phyloP scores from a whole-genome alignment of 1,140 invertebrate species.

The Muscidifurax raptorellus region DNA sequence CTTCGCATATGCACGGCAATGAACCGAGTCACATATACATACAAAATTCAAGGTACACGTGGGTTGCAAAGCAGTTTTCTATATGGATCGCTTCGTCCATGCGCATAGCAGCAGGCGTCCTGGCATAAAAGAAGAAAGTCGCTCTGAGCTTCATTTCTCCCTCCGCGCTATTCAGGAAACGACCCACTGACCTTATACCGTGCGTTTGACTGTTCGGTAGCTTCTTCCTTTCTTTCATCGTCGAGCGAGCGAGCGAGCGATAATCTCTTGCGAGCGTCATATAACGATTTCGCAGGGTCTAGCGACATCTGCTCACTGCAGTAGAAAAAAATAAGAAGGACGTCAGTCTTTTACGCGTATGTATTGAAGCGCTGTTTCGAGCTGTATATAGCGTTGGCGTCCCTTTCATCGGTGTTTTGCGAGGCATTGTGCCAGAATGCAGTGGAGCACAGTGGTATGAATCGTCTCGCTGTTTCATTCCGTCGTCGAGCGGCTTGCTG shows the following conservation, averaged over 20 bases:
- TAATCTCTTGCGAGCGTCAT: background rate
- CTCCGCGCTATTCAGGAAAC: background rate
- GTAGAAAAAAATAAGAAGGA: background rate
- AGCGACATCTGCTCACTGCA: background rate
- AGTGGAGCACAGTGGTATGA: background rate
- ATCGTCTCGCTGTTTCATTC: background rate
- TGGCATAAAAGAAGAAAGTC: background rate
- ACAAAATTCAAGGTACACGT: background rate
- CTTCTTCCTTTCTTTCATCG: background rate
- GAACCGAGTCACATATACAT: background rate
- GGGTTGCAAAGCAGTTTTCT: background rate
- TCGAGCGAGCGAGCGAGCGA: background rate
- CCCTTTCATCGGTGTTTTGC: background rate
- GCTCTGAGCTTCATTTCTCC: background rate
- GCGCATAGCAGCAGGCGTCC: background rate
- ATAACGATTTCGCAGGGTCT: background rate
- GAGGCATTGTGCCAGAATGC: slow-evolving; percentile 27
- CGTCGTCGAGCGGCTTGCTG: background rate
- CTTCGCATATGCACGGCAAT: background rate
- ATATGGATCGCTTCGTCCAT: background rate
- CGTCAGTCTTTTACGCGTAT: background rate
- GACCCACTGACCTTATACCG: slow-evolving; percentile 37
- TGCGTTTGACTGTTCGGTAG: slow-evolving; percentile 6
- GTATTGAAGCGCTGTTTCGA: background rate
- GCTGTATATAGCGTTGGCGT: background rate